Evolutionary conservation across 1,140 invertebrate species (phyloP).

Genomic region (Mactra quadrangularis): DNA sequence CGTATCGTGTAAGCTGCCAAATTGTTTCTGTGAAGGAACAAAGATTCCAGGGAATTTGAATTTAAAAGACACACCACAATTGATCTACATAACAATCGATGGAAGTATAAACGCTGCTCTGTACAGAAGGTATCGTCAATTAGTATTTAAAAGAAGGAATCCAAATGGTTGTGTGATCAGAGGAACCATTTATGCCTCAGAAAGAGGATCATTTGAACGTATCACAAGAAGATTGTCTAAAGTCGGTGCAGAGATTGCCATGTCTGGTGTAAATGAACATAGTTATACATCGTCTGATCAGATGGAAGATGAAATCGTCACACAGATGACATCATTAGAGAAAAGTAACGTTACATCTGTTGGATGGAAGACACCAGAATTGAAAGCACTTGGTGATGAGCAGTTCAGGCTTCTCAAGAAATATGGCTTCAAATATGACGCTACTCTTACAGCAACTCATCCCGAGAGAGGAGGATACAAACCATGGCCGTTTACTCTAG

Average conservation of each 20-base stretch:
- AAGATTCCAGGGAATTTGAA: conserved; percentile 27
- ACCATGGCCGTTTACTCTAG: conserved; percentile 60
- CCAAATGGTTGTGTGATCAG: conserved; percentile 46
- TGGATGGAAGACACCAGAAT: conserved; percentile 53
- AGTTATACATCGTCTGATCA: conserved; percentile 27
- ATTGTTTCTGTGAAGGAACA: conserved; percentile 53
- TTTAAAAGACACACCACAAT: conserved; percentile 46
- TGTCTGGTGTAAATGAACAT: conserved; percentile 51
- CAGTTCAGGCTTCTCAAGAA: conserved; percentile 42
- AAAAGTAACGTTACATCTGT: not conserved
- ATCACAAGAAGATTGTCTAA: conserved; percentile 14
- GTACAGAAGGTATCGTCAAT: conserved; percentile 16
- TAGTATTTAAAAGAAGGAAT: conserved; percentile 37
- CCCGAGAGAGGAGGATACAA: conserved; percentile 11
- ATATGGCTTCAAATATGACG: conserved; percentile 53
- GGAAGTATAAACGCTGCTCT: conserved; percentile 40
- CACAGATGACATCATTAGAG: conserved; percentile 28
- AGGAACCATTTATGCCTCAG: conserved; percentile 54
- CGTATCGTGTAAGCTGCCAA: conserved; percentile 39
- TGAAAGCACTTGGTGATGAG: conserved; percentile 54
- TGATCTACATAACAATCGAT: conserved; percentile 60
- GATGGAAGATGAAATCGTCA: conserved; percentile 48
- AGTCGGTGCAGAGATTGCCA: conserved; percentile 50
- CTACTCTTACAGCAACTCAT: conserved; percentile 36
- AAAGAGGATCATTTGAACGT: not conserved